Conservation (phyloP, 23 tunicate genomes). For the Corella eumyota region DNA sequence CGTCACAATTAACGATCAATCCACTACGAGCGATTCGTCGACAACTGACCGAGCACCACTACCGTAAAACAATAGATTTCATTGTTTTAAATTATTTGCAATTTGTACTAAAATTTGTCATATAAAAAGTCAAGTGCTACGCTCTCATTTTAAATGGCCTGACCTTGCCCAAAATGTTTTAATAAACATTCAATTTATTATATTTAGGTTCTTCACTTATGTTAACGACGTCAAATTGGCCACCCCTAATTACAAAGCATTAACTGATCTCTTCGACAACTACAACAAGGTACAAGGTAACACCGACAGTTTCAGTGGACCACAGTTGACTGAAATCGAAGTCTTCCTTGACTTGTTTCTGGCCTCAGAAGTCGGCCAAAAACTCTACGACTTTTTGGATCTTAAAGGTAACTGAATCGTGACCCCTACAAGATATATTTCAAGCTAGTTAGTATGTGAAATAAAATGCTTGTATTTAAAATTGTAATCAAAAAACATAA, state of each 20-base stretch:
- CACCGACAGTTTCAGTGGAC: slow-evolving; percentile 7
- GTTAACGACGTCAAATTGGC: slow-evolving; percentile 34
- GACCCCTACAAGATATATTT: too few species aligned
- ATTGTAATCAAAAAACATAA: too few species aligned
- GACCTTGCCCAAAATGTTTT: too few species aligned
- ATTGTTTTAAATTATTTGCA: neutral
- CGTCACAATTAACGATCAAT: slow-evolving; percentile 24
- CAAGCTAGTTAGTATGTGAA: too few species aligned
- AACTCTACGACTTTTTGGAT: slow-evolving; percentile 35
- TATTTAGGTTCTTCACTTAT: slow-evolving; percentile 55
- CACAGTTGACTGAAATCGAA: neutral
- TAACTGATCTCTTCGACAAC: slow-evolving; percentile 58
- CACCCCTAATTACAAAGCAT: slow-evolving; percentile 15
- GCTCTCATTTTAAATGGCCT: too few species aligned
- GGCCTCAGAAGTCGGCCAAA: slow-evolving; percentile 31
- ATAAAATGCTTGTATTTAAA: too few species aligned
- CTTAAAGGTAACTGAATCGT: slow-evolving; percentile 65
- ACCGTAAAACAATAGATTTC: slow-evolving; percentile 24
- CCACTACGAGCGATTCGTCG: slow-evolving; percentile 21
- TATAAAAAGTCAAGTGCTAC: too few species aligned
- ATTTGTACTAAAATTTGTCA: too few species aligned
- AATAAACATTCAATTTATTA: too few species aligned
- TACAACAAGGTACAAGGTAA: slow-evolving; percentile 54
- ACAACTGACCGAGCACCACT: slow-evolving; percentile 29
- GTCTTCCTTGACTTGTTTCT: slow-evolving; percentile 49